These are phyloP conservation scores for Euleptes europaea DNA, from an alignment of 2,113 vertebrate species.

Conservation along the genomic window DNA sequence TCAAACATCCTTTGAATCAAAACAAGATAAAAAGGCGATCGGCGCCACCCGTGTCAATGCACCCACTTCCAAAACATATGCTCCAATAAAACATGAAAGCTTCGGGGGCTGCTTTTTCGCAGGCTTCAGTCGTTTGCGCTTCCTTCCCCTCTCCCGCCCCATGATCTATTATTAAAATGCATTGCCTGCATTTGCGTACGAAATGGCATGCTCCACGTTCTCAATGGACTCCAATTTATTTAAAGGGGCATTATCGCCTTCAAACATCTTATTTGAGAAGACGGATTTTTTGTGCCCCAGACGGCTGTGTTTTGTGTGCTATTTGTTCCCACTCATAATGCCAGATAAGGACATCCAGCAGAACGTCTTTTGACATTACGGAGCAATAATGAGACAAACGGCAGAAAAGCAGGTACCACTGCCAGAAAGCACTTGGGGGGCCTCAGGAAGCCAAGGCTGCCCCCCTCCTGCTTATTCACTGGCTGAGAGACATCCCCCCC, in stretches of 20 bases:
- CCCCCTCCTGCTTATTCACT: neutral
- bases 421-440: accelerated
- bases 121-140: slow-evolving; percentile 64
- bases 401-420: neutral
- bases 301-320: slow-evolving; percentile 30
- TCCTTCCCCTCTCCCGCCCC: slow-evolving; percentile 56
- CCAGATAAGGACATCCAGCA: neutral
- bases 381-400: neutral
- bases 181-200: slow-evolving; percentile 64
- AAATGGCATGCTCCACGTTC: slow-evolving; percentile 62
- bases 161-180: slow-evolving; percentile 67
- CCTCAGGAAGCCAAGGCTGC: neutral
- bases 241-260: slow-evolving; percentile 40
- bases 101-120: slow-evolving; percentile 59
- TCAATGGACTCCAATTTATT: slow-evolving; percentile 62
- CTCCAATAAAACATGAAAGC: slow-evolving; percentile 72
- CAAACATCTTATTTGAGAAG: slow-evolving; percentile 43
- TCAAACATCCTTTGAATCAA: slow-evolving; percentile 70
- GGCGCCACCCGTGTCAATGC: slow-evolving; percentile 62
- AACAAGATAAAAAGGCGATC: slow-evolving; percentile 68
- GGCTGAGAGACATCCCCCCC: neutral
- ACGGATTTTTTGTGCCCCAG: slow-evolving; percentile 50
- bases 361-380: neutral
- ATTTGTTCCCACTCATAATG: slow-evolving; percentile 12
- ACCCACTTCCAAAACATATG: slow-evolving; percentile 70